A percentile compares a stretch with the other conserved stretches of the same genome.
These are phyloP conservation scores for Eumerus sabulonum DNA, from an alignment of 2,888 invertebrate species.

Conservation along the genomic window DNA sequence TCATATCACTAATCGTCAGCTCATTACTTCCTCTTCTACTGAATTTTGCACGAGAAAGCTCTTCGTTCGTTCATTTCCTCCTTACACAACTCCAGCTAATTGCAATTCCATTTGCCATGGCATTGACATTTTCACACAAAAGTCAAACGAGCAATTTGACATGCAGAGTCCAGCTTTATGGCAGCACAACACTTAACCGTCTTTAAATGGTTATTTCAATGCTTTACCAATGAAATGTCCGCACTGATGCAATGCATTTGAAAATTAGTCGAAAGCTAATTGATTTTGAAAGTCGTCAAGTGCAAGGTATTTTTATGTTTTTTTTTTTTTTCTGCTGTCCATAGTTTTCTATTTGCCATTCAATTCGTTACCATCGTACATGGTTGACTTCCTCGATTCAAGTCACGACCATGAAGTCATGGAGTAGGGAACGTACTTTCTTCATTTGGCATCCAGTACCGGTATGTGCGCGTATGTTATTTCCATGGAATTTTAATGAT, in stretches of 20 bases:
- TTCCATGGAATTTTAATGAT: slow-evolving; percentile 48
- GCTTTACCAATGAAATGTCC: slow-evolving; percentile 16
- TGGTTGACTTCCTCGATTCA: slow-evolving; percentile 29
- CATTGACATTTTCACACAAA: slow-evolving; percentile 24
- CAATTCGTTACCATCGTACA: slow-evolving; percentile 24
- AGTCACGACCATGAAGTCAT: slow-evolving; percentile 57
- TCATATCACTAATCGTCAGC: too few species aligned
- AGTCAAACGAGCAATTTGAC: slow-evolving; percentile 23
- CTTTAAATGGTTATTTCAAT: slow-evolving; percentile 32
- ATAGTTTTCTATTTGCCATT: slow-evolving; percentile 52
- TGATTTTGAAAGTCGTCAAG: slow-evolving; percentile 44
- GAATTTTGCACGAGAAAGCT: too few species aligned
- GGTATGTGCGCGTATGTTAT: slow-evolving; percentile 15
- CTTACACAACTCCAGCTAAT: slow-evolving; percentile 13
- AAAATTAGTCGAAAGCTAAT: slow-evolving; percentile 37
- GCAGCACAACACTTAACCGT: slow-evolving; percentile 27
- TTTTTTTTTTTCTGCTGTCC: too few species aligned
- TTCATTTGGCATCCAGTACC: slow-evolving; percentile 34
- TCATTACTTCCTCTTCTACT: too few species aligned
- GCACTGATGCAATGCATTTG: slow-evolving; percentile 8
- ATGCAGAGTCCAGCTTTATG: background rate
- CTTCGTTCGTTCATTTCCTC: too few species aligned
- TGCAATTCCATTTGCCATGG: slow-evolving; percentile 21
- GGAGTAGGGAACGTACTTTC: slow-evolving; percentile 29
- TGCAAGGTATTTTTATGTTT: slow-evolving; percentile 35